phyloP scores from a whole-genome alignment of 2,113 vertebrate genomes.

The Nanorana parkeri region DNA sequence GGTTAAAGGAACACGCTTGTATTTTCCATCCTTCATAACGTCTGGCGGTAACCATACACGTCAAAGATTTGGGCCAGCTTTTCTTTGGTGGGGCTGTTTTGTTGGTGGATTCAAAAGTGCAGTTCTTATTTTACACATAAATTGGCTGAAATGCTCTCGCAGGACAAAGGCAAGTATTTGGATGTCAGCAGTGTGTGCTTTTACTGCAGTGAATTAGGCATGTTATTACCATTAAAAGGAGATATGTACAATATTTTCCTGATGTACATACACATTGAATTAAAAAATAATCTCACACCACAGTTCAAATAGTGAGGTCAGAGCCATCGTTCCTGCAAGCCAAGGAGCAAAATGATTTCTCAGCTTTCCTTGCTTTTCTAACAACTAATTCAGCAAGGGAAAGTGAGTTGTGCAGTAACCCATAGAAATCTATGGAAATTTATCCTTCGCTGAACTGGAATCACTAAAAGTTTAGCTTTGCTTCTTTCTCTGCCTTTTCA shows the following conservation, averaged over 20 bases:
- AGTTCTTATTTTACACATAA: constrained; percentile 20
- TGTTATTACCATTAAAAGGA: neutral
- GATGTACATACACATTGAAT: too few relatives aligned
- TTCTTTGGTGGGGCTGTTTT: constrained; percentile 42
- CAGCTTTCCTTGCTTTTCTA: too few relatives aligned
- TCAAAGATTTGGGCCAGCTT: constrained; percentile 8
- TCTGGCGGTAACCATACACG: constrained; percentile 20
- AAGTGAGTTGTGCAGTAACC: too few relatives aligned
- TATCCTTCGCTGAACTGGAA: too few relatives aligned
- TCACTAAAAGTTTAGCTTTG: too few relatives aligned
- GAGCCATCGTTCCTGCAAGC: too few relatives aligned
- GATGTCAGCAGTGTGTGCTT: constrained; percentile 15
- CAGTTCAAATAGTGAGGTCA: too few relatives aligned
- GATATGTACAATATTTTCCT: neutral
- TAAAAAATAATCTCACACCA: too few relatives aligned
- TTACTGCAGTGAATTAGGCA: neutral
- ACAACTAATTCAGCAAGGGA: too few relatives aligned
- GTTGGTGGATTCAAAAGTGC: neutral
- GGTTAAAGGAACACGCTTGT: constrained; percentile 30
- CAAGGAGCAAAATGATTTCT: too few relatives aligned
- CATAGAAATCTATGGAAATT: too few relatives aligned
- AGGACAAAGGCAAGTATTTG: neutral
- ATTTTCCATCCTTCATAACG: neutral
- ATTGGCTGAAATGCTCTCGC: neutral
- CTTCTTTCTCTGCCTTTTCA: too few relatives aligned